These are phyloP conservation scores for Silurus meridionalis DNA, from an alignment of 2,113 vertebrate genomes.

Conservation along the genomic window DNA sequence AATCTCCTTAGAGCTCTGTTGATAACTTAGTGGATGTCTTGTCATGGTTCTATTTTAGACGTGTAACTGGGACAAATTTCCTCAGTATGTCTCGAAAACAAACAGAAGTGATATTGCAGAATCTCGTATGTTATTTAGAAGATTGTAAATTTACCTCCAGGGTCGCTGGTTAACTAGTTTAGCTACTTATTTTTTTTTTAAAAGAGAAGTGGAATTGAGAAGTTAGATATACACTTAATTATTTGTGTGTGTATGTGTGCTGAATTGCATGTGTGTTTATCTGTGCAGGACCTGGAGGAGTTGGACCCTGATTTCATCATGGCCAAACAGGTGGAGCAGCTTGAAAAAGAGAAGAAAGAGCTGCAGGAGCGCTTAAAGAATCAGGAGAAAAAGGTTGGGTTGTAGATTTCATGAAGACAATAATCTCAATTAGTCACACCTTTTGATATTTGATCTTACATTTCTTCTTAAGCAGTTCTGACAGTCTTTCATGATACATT, in stretches of 20 bases:
- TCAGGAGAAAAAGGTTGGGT: constrained; percentile 91
- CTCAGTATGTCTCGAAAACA: no score
- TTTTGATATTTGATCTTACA: not conserved
- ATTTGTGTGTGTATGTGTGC: not conserved
- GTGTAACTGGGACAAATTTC: no score
- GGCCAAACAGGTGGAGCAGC: constrained; percentile 98
- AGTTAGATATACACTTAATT: not conserved
- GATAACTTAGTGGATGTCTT: no score
- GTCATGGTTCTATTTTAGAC: not conserved
- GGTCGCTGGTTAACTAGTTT: not conserved
- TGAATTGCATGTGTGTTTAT: not conserved
- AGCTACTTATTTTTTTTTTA: not conserved
- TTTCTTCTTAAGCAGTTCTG: not conserved
- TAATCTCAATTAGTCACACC: not conserved
- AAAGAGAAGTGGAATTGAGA: not conserved
- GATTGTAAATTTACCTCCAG: no score
- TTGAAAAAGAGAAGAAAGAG: constrained; percentile 98
- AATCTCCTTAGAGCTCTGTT: not conserved
- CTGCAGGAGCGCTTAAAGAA: constrained; percentile 97
- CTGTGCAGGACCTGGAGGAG: constrained; percentile 89
- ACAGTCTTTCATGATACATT: not conserved
- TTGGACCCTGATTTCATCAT: constrained; percentile 98
- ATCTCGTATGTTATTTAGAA: no score
- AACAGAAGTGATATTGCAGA: no score
- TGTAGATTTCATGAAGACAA: not conserved